Conservation (phyloP, 23 tunicate genomes). For the Diplosoma virens region DNA sequence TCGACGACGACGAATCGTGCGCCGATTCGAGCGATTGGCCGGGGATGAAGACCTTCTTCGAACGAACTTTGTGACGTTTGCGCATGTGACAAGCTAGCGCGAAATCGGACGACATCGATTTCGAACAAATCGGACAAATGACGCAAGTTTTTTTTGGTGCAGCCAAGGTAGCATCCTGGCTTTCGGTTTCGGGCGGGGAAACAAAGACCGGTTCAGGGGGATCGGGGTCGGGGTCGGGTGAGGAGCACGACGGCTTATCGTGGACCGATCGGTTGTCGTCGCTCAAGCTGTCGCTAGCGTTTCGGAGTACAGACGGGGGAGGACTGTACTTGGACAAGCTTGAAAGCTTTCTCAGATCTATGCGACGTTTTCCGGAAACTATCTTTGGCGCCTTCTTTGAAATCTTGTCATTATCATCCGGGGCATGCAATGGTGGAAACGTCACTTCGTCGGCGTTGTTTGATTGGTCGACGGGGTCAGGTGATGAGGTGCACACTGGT, state of each 20-base stretch:
- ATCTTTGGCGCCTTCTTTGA: not conserved
- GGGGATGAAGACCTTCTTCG: conserved; percentile 57
- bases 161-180: too few species aligned
- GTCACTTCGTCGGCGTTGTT: not conserved
- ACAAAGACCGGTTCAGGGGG: not conserved
- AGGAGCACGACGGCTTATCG: not conserved
- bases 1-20: not conserved
- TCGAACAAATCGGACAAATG: conserved; percentile 41
- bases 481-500: not conserved
- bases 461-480: not conserved
- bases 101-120: conserved; percentile 34
- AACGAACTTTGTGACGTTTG: conserved; percentile 53
- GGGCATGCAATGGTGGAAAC: not conserved
- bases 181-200: not conserved
- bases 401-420: not conserved
- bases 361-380: conserved; percentile 16
- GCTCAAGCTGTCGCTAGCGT: not conserved
- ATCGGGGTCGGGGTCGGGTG: not conserved
- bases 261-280: not conserved
- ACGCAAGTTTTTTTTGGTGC: too few species aligned
- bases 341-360: conserved; percentile 46
- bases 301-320: not conserved
- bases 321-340: not conserved
- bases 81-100: conserved; percentile 81
- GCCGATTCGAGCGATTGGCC: not conserved